These are phyloP conservation scores for Dromococcyx pavoninus DNA, from an alignment of 2,797 vertebrate species.

Conservation along the genomic window DNA sequence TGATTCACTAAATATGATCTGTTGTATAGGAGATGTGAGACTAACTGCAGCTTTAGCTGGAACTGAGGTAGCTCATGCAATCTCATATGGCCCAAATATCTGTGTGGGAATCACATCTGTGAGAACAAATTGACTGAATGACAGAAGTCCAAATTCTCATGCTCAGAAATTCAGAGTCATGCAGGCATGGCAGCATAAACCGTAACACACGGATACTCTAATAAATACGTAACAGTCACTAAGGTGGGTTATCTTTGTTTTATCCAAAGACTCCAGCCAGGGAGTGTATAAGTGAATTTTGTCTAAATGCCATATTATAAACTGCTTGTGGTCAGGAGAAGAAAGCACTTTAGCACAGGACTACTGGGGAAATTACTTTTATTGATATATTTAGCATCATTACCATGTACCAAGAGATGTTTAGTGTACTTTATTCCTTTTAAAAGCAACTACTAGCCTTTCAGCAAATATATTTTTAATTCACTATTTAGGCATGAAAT, in stretches of 20 bases:
- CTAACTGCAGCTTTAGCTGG: not conserved
- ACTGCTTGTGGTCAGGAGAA: constrained; percentile 17
- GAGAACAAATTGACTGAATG: not conserved
- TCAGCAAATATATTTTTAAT: not conserved
- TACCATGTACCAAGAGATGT: not conserved
- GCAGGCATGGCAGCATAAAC: not conserved
- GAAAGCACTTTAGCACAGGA: constrained; percentile 22
- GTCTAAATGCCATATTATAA: not conserved
- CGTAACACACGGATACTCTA: not conserved
- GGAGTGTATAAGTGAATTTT: constrained; percentile 36
- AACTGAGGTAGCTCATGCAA: not conserved
- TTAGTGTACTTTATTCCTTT: not conserved
- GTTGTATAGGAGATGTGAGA: not conserved
- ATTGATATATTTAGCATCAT: constrained; percentile 45
- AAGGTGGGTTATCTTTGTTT: not conserved
- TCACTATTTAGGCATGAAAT: not conserved
- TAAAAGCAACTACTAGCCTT: not conserved
- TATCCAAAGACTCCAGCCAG: not conserved
- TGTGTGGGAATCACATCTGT: not conserved
- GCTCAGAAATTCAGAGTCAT: not conserved
- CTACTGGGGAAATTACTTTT: constrained; percentile 46
- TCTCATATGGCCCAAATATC: not conserved
- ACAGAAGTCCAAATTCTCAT: not conserved
- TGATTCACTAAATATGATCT: not conserved
- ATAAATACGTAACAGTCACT: not conserved